A percentile compares a stretch with the other conserved stretches of the same genome.
Conservation (phyloP, 2,113 vertebrate species). For the Podocnemis expansa region DNA sequence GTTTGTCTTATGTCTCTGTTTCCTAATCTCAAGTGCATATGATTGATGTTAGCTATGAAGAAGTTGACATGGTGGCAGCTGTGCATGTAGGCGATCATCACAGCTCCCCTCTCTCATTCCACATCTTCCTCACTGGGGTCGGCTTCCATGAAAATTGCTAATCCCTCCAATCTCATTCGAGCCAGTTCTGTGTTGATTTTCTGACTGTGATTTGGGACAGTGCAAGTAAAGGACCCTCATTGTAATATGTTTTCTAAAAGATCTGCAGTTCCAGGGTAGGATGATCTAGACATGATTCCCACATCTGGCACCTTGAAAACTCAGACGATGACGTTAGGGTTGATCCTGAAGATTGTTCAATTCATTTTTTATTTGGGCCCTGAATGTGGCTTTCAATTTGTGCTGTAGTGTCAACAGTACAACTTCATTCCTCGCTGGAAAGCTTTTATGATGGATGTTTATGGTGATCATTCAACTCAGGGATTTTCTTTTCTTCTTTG, state of each 20-base stretch:
- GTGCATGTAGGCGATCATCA: conserved; percentile 9
- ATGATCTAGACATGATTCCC: conserved; percentile 35
- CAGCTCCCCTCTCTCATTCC: conserved; percentile 5
- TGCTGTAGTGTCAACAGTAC: accelerated
- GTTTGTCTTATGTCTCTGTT: neutral
- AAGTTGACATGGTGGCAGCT: neutral
- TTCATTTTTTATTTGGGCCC: neutral
- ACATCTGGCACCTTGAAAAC: neutral
- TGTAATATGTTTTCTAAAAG: conserved; percentile 17
- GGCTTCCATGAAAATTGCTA: neutral
- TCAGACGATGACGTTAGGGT: neutral
- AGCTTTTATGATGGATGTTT: neutral
- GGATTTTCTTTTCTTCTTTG: neutral
- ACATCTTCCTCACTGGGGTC: neutral
- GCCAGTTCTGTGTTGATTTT: conserved; percentile 20
- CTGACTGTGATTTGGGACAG: conserved; percentile 30
- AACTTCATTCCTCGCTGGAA: neutral
- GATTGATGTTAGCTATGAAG: neutral
- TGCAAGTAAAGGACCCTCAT: conserved; percentile 53
- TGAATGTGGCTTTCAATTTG: neutral
- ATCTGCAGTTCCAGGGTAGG: neutral
- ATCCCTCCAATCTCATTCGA: conserved; percentile 44
- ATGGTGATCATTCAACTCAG: accelerated
- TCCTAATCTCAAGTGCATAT: neutral
- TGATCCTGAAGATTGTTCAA: neutral